Base-by-base conservation (phyloP, 2,797 vertebrate genomes). In the Thamnophis elegans region DNA sequence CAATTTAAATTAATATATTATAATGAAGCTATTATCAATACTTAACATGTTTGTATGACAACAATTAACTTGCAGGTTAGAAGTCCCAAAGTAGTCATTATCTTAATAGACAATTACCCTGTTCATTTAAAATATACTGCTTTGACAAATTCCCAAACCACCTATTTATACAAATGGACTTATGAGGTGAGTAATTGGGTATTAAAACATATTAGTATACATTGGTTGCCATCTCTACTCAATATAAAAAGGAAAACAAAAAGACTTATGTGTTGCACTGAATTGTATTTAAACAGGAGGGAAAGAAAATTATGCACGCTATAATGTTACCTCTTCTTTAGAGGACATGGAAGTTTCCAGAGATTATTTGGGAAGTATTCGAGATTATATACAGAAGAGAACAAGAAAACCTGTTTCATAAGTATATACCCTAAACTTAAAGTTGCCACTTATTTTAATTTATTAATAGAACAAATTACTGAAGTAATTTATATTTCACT, bases 61-160 rank as follows among this genome's bases (percentile, higher is more conserved):
- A 92, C 56, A 85, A 91, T n/a, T 51, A 95, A 92, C 90, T 92
- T 95, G 93, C 93, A 90, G 59, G 92, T 96, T 96, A 96, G 95
- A 93, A 95, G 96, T 95, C 91, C n/a, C 93, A 89, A 87, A n/a
- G 22, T 94, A 54, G n/a, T 94, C 95, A 95, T 95, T 95, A 96
- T 94, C 78, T 95, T 96, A 96, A 93, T 94, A 96, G 93, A 94
- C 18, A 96, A 94, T 96, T 96, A 94, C n/a, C n/a, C 12, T 92
- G 42, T 36, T 92, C 93, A 92, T 60, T 95, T 91, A 25, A 68
- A 93, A 95, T 62, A 11, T n/a, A 93, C 58, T 94, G 68, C 53
- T 93, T 93, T 95, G 94, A 95, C 95, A 90, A 95, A 97, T 93
- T 92, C 56, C 7, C 68, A 92, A 92, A 94, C 95, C 92, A 96